phyloP scores from a whole-genome alignment of 2,113 vertebrate species.

The Callipepla californica region DNA sequence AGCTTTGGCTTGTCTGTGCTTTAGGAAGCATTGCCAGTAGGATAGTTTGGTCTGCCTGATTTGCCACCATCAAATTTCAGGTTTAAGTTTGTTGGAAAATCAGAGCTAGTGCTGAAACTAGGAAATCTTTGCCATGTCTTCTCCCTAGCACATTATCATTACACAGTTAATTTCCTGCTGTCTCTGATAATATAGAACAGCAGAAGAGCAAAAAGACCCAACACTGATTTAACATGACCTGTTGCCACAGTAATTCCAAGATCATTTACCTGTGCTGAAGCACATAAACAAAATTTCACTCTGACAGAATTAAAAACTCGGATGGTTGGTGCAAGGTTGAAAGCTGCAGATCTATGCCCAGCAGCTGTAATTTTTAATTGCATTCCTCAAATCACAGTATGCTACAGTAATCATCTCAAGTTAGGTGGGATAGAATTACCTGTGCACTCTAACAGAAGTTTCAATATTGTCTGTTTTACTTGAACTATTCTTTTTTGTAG shows the following conservation, averaged over 20 bases:
- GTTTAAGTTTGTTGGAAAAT: neutral
- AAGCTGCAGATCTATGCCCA: neutral
- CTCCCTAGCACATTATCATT: neutral
- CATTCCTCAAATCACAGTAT: neutral
- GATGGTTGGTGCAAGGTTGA: neutral
- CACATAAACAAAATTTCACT: neutral
- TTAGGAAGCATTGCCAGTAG: neutral
- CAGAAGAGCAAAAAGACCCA: neutral
- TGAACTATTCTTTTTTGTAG: neutral
- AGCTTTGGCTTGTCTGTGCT: neutral
- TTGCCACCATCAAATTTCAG: neutral
- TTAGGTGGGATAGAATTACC: neutral
- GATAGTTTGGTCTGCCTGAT: neutral
- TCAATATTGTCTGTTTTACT: neutral
- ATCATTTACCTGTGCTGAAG: neutral
- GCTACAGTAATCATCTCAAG: neutral
- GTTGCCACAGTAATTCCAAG: neutral
- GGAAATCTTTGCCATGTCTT: neutral
- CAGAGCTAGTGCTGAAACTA: neutral
- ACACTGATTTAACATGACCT: neutral
- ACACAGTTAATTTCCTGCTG: neutral
- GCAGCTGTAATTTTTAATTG: neutral
- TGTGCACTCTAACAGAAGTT: neutral
- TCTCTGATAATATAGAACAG: neutral
- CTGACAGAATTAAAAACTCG: neutral